Conservation (phyloP, 1,140 invertebrate genomes). For the Pogonus chalceus region DNA sequence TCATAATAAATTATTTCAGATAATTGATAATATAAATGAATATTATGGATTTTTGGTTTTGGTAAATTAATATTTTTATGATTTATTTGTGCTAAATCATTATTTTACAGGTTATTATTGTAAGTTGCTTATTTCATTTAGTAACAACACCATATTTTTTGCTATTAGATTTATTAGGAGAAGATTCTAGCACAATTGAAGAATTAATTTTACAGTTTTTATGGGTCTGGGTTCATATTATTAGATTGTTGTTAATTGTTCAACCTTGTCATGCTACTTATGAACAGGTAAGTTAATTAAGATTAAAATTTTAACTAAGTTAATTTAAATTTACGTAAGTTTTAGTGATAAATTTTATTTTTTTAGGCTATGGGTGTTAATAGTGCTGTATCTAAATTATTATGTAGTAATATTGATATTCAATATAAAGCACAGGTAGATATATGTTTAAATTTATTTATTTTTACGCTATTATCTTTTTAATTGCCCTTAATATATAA, state of each 20-base stretch:
- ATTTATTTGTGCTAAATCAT: not conserved
- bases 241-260: not conserved
- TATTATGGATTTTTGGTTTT: not conserved
- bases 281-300: not conserved
- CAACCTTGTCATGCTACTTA: not conserved
- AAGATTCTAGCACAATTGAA: not conserved
- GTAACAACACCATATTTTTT: conserved; percentile 1
- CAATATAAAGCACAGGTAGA: not conserved
- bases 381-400: not conserved
- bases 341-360: too few species aligned
- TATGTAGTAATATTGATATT: not conserved
- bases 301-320: not conserved
- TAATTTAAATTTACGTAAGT: not conserved
- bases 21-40: not conserved
- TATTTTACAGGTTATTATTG: not conserved
- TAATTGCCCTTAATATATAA: too few species aligned
- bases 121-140: not conserved
- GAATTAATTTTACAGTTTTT: not conserved
- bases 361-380: not conserved
- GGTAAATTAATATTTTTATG: not conserved
- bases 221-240: not conserved
- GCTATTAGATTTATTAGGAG: not conserved
- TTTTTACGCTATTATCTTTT: too few species aligned
- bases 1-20: not conserved
- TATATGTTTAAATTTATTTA: not conserved